phyloP scores from a whole-genome alignment of 2,888 invertebrate genomes.

The Leistus spinibarbis region DNA sequence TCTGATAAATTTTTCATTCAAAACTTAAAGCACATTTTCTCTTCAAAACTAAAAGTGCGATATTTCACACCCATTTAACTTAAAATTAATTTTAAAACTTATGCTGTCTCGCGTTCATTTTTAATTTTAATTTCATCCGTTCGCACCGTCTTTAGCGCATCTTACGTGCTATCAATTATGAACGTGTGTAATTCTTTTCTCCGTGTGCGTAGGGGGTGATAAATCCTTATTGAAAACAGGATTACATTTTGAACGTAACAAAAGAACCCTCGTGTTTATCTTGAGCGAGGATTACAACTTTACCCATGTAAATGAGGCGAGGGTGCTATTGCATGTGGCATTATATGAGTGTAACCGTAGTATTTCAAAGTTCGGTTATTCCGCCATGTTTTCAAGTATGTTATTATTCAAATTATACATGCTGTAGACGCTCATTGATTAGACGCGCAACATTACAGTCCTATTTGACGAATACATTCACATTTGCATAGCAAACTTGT shows the following conservation, averaged over 20 bases:
- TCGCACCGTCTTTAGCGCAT: background rate
- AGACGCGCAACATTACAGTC: constrained; percentile 18
- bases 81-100: constrained; percentile 38
- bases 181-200: background rate
- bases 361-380: background rate
- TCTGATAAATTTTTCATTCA: constrained; percentile 38
- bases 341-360: background rate
- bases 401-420: constrained; percentile 30
- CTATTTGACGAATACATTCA: constrained; percentile 18
- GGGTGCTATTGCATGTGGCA: constrained; percentile 5
- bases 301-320: constrained; percentile 35
- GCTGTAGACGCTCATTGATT: constrained; percentile 21
- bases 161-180: background rate
- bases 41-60: constrained; percentile 26
- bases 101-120: constrained; percentile 1
- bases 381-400: background rate
- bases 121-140: background rate
- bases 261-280: constrained; percentile 36
- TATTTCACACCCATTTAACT: constrained; percentile 36
- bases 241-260: constrained; percentile 26
- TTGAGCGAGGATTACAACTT: constrained; percentile 30
- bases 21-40: constrained; percentile 32
- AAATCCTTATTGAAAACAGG: constrained; percentile 32
- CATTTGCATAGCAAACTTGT: constrained; percentile 20
- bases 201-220: background rate